Base-by-base conservation (phyloP, 2,113 vertebrate genomes). In the Conger conger region DNA sequence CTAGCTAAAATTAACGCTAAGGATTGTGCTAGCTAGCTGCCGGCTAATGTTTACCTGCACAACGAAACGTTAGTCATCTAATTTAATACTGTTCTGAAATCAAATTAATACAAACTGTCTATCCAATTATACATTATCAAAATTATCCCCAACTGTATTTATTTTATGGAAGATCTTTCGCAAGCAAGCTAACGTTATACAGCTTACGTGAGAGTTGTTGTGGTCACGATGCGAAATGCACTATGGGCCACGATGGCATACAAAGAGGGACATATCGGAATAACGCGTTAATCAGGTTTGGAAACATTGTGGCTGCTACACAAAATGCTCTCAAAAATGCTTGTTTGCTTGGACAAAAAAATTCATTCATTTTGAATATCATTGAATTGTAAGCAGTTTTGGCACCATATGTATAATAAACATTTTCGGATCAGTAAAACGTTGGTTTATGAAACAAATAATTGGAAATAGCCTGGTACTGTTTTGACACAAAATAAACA, bases 241-340 rank as follows among this genome's bases (percentile, higher is more conserved):
- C 37, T 80, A 3, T 85, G 83, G 45, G 40, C 5, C 11, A 63
- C 13, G 90, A 93, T 82, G 89, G 91, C 38, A 38, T 8, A 45
- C 0, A 2, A 2, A 0, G 50, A 89, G 83, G 92, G 87, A 91
- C 92, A 91, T 86, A 82, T 68, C 2, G 20, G 30, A 60, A 38
- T 16, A 42, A 35, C 27, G 0, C 27, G 76, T 35, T 45, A 18
- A 7, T 4, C 68, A 30, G 23, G 68, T n/a, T 76, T 6, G 11
- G 27, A 63, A n/a, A 63, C 16, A 17, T 63, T n/a, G 15, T 17
- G 36, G 30, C 79, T 79, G 79, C 88, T 87, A 85, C 85, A 87
- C 87, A 81, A 83, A 89, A 82, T 42, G 83, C 45, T 45, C 50
- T 82, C 36, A 88, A 85, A 30, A 86, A 80, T 81, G 50, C 16